These are phyloP conservation scores for Myotis lucifugus DNA, from an alignment of 2,113 vertebrate genomes.

Conservation along the genomic window DNA sequence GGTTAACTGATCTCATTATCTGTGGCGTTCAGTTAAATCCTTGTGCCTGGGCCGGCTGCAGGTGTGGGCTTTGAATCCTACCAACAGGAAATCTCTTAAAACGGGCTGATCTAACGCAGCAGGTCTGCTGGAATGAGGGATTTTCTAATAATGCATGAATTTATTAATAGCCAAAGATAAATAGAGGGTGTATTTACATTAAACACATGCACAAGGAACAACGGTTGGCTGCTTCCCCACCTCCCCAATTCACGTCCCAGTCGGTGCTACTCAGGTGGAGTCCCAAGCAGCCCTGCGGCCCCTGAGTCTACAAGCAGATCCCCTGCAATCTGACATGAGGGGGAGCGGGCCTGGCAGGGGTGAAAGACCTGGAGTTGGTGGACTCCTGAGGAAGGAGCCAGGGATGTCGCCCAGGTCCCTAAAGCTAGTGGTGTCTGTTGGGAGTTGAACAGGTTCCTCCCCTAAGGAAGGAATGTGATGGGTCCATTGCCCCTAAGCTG, in stretches of 20 bases:
- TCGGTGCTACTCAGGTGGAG: background rate
- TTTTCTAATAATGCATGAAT: conserved; percentile 85
- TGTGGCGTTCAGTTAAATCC: conserved; percentile 85
- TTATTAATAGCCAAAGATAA: conserved; percentile 85
- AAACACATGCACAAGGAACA: conserved; percentile 77
- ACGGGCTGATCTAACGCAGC: conserved; percentile 82
- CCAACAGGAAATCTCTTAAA: conserved; percentile 87
- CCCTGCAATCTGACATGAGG: background rate
- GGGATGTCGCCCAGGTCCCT: background rate
- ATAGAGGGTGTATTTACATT: conserved; percentile 84
- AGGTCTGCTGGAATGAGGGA: conserved; percentile 80
- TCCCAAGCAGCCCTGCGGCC: background rate
- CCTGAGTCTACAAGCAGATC: background rate
- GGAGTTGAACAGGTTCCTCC: background rate
- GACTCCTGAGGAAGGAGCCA: background rate
- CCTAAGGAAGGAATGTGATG: background rate
- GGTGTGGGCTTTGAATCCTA: conserved; percentile 86
- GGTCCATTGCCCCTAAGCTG: background rate
- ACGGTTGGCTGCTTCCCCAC: conserved; percentile 42
- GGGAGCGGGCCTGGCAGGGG: background rate
- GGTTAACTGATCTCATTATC: conserved; percentile 90
- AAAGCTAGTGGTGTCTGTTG: background rate
- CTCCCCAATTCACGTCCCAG: background rate
- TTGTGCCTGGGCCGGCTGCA: conserved; percentile 81
- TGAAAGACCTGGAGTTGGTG: background rate